Conservation (phyloP, 2,797 vertebrate genomes). For the Amniataba percoides region DNA sequence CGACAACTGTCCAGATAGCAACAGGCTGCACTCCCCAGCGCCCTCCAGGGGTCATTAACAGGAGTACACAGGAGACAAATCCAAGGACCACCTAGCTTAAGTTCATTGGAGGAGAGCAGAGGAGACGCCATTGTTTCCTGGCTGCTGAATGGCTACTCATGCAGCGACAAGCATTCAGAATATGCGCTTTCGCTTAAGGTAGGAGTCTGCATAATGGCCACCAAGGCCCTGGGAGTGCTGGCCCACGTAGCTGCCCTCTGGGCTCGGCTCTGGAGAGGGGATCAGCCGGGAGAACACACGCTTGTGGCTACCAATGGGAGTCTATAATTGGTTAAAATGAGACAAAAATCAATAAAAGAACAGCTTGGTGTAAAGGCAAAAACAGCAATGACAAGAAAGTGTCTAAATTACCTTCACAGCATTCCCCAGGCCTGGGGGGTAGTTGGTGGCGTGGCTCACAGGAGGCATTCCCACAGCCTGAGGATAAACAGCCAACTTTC, state of each 20-base stretch:
- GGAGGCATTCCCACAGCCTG: slow-evolving; percentile 91
- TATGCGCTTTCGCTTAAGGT: slow-evolving; percentile 95
- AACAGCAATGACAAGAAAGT: not conserved
- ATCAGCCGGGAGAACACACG: slow-evolving; percentile 91
- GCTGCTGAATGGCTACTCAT: slow-evolving; percentile 49
- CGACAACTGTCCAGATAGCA: slow-evolving; percentile 60
- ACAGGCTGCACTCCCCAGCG: slow-evolving; percentile 52
- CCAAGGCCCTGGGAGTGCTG: slow-evolving; percentile 96
- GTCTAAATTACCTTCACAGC: slow-evolving; percentile 82
- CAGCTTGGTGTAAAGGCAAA: not conserved
- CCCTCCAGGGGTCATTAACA: slow-evolving; percentile 73
- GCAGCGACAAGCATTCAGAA: slow-evolving; percentile 71
- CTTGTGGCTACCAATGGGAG: slow-evolving; percentile 92
- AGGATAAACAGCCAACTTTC: slow-evolving; percentile 47
- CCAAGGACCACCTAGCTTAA: slow-evolving; percentile 38
- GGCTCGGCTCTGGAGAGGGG: slow-evolving; percentile 94
- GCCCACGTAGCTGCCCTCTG: slow-evolving; percentile 92
- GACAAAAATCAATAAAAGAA: not conserved
- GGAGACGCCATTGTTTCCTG: slow-evolving; percentile 42
- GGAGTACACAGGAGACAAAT: slow-evolving; percentile 56
- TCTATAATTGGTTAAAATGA: slow-evolving; percentile 75
- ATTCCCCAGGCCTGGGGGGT: slow-evolving; percentile 84
- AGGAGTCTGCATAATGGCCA: slow-evolving; percentile 95
- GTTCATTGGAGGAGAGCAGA: slow-evolving; percentile 37
- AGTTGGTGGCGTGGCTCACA: slow-evolving; percentile 80